Conservation (phyloP, 2,888 invertebrate species). For the Scaeva pyrastri region DNA sequence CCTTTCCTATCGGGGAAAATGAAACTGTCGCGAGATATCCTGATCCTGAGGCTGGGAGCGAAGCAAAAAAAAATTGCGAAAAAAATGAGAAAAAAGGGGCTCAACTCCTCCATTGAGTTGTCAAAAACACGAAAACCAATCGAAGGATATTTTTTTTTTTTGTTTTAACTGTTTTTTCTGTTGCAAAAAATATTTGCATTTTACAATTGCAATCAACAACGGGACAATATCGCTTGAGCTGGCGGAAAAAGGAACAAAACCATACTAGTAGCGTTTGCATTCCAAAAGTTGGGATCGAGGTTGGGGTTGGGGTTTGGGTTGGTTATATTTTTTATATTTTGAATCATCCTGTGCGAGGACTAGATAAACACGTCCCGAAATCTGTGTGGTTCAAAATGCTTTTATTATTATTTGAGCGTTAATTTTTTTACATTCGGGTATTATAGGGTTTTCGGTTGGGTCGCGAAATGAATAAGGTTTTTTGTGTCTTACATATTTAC, state of each 20-base stretch:
- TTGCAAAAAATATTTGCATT: constrained; percentile 66
- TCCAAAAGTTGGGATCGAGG: background rate
- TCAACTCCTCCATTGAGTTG: constrained; percentile 52
- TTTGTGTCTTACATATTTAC: background rate
- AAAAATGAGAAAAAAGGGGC: constrained; percentile 30
- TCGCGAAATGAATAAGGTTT: constrained; percentile 26
- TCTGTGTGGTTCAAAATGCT: constrained; percentile 64
- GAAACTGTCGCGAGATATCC: constrained; percentile 67
- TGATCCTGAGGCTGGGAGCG: constrained; percentile 27
- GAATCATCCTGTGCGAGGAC: constrained; percentile 33
- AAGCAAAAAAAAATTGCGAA: background rate
- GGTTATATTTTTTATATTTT: constrained; percentile 4
- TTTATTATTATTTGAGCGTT: constrained; percentile 67
- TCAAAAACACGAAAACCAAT: constrained; percentile 75
- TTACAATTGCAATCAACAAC: constrained; percentile 76
- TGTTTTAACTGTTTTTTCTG: background rate
- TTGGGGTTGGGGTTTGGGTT: background rate
- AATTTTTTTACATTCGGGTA: constrained; percentile 33
- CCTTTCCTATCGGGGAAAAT: constrained; percentile 50
- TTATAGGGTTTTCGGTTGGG: constrained; percentile 14
- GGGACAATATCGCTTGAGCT: constrained; percentile 59
- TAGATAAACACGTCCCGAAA: constrained; percentile 72
- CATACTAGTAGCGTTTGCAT: too few relatives aligned
- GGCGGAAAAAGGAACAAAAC: background rate
- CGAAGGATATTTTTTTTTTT: constrained; percentile 49